Evolutionary conservation across 2,113 vertebrate species (phyloP), one percentile per base, ranked within the genome.

Genomic region (Bufo bufo): DNA sequence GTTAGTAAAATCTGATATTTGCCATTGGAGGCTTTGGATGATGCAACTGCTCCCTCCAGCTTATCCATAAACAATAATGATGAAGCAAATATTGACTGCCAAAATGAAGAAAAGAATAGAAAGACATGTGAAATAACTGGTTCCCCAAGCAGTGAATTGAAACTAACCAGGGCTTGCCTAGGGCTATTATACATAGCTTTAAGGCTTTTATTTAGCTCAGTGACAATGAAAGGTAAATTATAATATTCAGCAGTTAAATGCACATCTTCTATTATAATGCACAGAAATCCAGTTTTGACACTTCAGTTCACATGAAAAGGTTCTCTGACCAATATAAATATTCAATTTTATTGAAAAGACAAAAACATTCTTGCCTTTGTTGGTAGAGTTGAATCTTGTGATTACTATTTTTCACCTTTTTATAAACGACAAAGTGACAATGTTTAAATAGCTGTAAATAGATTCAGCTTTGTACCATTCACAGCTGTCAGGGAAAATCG

Each of bases 241-340:
- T 86, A 86, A 86, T 86, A 86, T 86, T 86, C 61, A 86, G 16
- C 85, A 80, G 79, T 86, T 86, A 86, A 86, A 66, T 79, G 23
- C 47, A 86, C 47, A 86, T 79, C 75, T 86, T 52, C 49, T 54
- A 80, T 80, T 80, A 86, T 86, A 86, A 86, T 80, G 59, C 59
- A 50, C 61, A 79, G 66, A 79, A 86, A 45, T 45, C 23, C 19
- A 49, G 74, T 43, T 86, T 79, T 86, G 85, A 86, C 85, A 86
- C 85, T 69, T 86, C 75, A 86, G 77, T 86, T 80, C 85, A 86
- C 77, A 86, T 86, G 85, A 86, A 33, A 79, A 86, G 85, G 77
- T 12, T 69, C 10, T 17, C 61, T 45, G 77, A 69, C 85, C 63
- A 86, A 80, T 49, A 86, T 79, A 80, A 79, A 86, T 86, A 86